phyloP scores from a whole-genome alignment of 2,888 invertebrate genomes.

The Dilophus febrilis region DNA sequence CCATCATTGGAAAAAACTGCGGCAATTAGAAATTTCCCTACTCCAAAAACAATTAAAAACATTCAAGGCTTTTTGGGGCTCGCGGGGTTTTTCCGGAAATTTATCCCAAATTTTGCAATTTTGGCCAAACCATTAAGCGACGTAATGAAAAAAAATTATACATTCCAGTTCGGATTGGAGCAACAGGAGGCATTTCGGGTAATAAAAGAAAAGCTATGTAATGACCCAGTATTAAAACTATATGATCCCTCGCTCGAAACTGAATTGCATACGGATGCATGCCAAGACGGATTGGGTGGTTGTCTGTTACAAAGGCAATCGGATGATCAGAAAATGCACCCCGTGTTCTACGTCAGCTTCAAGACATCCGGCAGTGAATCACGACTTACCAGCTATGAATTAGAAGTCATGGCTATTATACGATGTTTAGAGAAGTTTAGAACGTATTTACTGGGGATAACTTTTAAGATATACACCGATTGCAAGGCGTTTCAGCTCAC shows the following conservation, averaged over 20 bases:
- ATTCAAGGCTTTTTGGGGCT: not conserved
- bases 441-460: constrained; percentile 15
- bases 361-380: not conserved
- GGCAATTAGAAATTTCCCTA: too few relatives aligned
- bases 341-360: not conserved
- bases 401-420: not conserved
- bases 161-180: not conserved
- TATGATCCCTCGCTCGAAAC: not conserved
- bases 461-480: constrained; percentile 14
- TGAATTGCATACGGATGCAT: not conserved
- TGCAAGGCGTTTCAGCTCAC: constrained; percentile 17
- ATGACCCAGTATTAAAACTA: not conserved
- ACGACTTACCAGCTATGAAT: not conserved
- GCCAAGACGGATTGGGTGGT: not conserved
- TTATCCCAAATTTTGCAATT: not conserved
- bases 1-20: too few relatives aligned
- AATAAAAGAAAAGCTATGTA: not conserved
- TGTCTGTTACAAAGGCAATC: not conserved
- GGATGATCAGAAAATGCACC: not conserved
- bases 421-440: constrained; percentile 15
- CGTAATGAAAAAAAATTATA: not conserved
- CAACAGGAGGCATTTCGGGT: not conserved
- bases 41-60: too few relatives aligned
- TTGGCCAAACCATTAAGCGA: not conserved
- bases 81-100: not conserved